Evolutionary conservation across 1,140 invertebrate genomes (phyloP).

Genomic region (Branchinecta lindahli): DNA sequence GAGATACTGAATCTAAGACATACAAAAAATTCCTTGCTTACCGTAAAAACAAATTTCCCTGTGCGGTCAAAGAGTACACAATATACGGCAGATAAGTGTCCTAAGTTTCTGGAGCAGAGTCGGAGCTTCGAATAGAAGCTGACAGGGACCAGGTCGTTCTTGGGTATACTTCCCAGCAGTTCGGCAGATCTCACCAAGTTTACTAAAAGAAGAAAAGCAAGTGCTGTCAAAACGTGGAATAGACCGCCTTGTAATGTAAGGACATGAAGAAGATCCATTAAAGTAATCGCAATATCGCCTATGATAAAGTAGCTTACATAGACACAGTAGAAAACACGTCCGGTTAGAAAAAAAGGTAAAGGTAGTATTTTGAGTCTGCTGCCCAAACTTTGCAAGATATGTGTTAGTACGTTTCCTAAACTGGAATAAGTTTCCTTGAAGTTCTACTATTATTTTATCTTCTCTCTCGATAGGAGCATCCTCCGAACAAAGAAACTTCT

Average conservation of each 20-base stretch:
- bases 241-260: slow-evolving; percentile 19
- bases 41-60: slow-evolving; percentile 80
- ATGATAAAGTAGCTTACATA: slow-evolving; percentile 19
- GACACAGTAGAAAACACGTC: slow-evolving; percentile 10
- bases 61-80: slow-evolving; percentile 87
- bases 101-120: slow-evolving; percentile 66
- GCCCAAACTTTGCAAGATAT: too few relatives aligned
- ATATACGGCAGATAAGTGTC: slow-evolving; percentile 89
- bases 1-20: too few relatives aligned
- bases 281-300: slow-evolving; percentile 15
- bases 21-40: slow-evolving; percentile 33
- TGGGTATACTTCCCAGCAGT: slow-evolving; percentile 43
- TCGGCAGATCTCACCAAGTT: slow-evolving; percentile 50
- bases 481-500: too few relatives aligned
- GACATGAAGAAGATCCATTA: slow-evolving; percentile 15
- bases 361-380: too few relatives aligned
- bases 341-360: too few relatives aligned
- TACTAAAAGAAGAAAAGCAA: slow-evolving; percentile 34
- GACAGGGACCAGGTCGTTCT: slow-evolving; percentile 46
- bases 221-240: slow-evolving; percentile 16
- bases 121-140: slow-evolving; percentile 53
- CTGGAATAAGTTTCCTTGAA: too few relatives aligned
- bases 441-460: too few relatives aligned
- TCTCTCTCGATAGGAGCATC: too few relatives aligned
- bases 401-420: too few relatives aligned